Evolutionary conservation across 2,888 invertebrate genomes (phyloP), one percentile per base, ranked within the genome.

Genomic region (Baccha elongata): DNA sequence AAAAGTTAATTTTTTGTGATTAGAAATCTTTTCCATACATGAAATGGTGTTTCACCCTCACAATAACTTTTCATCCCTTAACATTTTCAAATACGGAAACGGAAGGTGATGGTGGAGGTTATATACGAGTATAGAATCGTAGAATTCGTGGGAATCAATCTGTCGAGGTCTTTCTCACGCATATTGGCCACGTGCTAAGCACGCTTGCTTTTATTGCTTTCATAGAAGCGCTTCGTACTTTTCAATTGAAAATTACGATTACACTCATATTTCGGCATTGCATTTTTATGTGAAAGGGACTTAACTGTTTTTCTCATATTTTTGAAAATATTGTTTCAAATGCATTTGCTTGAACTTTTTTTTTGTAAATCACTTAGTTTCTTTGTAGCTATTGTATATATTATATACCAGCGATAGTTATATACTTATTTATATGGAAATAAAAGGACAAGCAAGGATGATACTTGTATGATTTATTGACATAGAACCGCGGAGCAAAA

Each of bases 121-220:
- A n/a, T n/a, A n/a, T n/a, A n/a, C n/a, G n/a, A n/a, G n/a, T n/a
- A n/a, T n/a, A 58, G 68, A 42, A 55, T 83, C 17, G 60, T 52
- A 62, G 40, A 26, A 55, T 71, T 86, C 88, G 88, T 88, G 88
- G 88, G 90, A 90, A 90, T 88, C 88, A 87, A 88, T 89, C 87
- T 88, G 87, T 85, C 87, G 87, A 86, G 84, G 78, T 86, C 87
- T 87, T 91, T 90, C 90, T 90, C 90, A 91, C 90, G 90, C 89
- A 88, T 86, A 87, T 87, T 88, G 86, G 86, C 85, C 90, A 90
- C 90, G 90, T 91, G 90, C 89, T 87, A 87, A 86, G 86, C 89
- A 87, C 85, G 87, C 87, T 88, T 85, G 86, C 42, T 44, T 62
- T 83, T 73, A 78, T 73, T 83, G 55, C 58, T 76, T 72, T 72